Percentiles rank a stretch among this genome's conserved stretches.
phyloP scores from a whole-genome alignment of 2,113 vertebrate genomes.

The Talpa occidentalis region DNA sequence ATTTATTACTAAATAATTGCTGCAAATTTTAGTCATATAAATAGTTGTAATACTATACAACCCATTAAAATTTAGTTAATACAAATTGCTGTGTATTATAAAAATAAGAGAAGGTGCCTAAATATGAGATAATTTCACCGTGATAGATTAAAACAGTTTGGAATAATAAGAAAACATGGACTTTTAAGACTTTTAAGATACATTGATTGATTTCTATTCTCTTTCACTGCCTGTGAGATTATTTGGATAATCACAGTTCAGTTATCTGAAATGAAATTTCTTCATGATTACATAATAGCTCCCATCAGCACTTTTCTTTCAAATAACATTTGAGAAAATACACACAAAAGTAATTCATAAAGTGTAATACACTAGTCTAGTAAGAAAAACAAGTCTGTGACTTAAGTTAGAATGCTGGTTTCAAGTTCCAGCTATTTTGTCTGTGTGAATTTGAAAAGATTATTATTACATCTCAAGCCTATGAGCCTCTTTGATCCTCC shows the following conservation, averaged over 20 bases:
- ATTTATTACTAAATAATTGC: slow-evolving; percentile 33
- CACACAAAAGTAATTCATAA: neutral
- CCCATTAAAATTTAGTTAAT: neutral
- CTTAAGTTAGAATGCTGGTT: neutral
- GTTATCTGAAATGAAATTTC: neutral
- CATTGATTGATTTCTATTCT: neutral
- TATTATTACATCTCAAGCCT: neutral
- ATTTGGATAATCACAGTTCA: neutral
- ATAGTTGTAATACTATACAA: neutral
- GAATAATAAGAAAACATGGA: neutral
- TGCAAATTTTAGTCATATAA: neutral
- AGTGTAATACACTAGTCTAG: neutral
- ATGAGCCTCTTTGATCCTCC: neutral
- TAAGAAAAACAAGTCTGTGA: neutral
- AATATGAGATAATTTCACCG: neutral
- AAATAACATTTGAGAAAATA: slow-evolving; percentile 1
- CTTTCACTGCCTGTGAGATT: neutral
- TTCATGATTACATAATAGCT: neutral
- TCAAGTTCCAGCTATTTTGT: neutral
- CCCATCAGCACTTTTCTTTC: neutral
- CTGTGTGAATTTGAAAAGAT: neutral
- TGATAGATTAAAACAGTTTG: neutral
- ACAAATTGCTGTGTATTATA: neutral
- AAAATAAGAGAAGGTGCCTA: neutral
- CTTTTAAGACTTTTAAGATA: neutral